Evolutionary conservation across 1,140 invertebrate genomes (phyloP).

Genomic region (Drosophila triauraria): DNA sequence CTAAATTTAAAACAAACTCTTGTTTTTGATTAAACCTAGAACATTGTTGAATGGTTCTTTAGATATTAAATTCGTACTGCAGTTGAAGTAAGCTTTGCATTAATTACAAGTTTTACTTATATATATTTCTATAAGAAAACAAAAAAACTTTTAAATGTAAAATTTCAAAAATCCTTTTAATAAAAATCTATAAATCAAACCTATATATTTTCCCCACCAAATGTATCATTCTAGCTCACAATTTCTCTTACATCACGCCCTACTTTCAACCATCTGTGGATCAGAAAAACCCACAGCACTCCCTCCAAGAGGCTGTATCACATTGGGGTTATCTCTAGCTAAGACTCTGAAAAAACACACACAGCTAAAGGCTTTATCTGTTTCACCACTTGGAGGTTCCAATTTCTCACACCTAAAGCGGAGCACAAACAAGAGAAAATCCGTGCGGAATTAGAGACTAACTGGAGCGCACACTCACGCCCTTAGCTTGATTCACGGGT

Average conservation of each 20-base stretch:
- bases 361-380: conserved; percentile 51
- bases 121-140: too few relatives aligned
- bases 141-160: too few relatives aligned
- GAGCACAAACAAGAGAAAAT: conserved; percentile 47
- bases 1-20: too few relatives aligned
- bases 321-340: conserved; percentile 32
- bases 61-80: too few relatives aligned
- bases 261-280: conserved; percentile 6
- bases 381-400: conserved; percentile 65
- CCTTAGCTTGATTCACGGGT: conserved; percentile 23
- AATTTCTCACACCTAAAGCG: conserved; percentile 72
- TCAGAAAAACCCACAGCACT: background rate
- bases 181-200: background rate
- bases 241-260: background rate
- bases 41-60: too few relatives aligned
- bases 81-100: too few relatives aligned
- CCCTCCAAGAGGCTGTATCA: conserved; percentile 28
- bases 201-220: too few relatives aligned
- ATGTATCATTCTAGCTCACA: background rate
- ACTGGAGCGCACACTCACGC: conserved; percentile 41
- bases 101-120: too few relatives aligned
- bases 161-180: too few relatives aligned
- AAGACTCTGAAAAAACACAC: conserved; percentile 27
- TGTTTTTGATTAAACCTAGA: too few relatives aligned
- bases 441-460: conserved; percentile 44